Base-by-base conservation (phyloP, 2,797 vertebrate species). In the Scleropages formosus region DNA sequence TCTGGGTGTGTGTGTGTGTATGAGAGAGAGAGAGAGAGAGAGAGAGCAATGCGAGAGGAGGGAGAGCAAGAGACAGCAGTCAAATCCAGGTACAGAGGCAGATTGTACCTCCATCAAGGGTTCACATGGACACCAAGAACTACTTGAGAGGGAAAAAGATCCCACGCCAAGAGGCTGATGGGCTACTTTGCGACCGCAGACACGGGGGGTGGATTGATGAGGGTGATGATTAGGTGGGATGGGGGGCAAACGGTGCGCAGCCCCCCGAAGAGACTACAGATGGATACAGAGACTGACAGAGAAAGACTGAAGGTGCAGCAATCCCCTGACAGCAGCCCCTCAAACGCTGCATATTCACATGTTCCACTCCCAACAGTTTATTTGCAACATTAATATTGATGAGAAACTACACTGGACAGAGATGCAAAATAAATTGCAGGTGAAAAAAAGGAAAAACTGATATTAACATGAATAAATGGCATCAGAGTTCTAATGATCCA, bases 401-500 rank as follows among this genome's bases (percentile, higher is more conserved):
- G 26, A 31, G n/a, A 68, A 70, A 76, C 66, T 76, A 61, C 39
- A 16, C 12, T 60, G 18, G 39, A 18, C 46, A 60, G 31, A 53
- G 18, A 26, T 39, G 44, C 44, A 39, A 26, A 39, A 16, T 9
- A 53, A n/a, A 74, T 66, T 56, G 22, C 65, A 20, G 24, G 62
- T 39, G 49, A 39, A 59, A 59, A 31, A 58, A 73, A 47, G 67
- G 66, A 44, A 63, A 61, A 73, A 77, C 80, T 77, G 73, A 72
- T 22, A 77, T 24, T 68, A 31, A 70, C 56, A 75, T 51, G 18
- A 16, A 61, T 53, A 47, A 62, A 70, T n/a, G 44, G 0, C 74
- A 83, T 75, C 73, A 80, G 85, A 81, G 82, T 1, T 24, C 12
- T 49, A 61, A 82, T 83, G 82, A 83, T 85, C 82, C 84, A 85